phyloP scores from a whole-genome alignment of 2,888 invertebrate species.

The Yponomeuta cagnagella region DNA sequence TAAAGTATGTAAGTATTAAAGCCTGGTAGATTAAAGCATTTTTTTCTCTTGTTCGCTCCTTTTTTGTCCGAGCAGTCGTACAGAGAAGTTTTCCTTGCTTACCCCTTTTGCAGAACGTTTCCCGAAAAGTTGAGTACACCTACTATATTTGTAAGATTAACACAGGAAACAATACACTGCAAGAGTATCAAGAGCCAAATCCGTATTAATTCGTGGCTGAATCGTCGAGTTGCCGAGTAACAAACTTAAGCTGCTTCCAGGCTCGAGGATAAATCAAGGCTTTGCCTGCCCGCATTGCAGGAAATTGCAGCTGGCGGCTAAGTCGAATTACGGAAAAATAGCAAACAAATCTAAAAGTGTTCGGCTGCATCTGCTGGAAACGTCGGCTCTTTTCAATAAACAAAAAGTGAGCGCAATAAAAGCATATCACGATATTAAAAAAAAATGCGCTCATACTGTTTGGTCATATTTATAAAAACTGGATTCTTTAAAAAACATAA shows the following conservation, averaged over 20 bases:
- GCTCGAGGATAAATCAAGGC: slow-evolving; percentile 17
- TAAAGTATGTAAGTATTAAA: no score
- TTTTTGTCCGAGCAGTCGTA: no score
- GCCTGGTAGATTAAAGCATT: no score
- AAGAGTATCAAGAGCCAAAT: slow-evolving; percentile 23
- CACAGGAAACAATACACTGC: not conserved
- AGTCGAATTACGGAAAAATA: not conserved
- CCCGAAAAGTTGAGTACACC: no score
- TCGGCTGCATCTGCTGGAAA: not conserved
- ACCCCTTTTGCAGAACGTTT: no score
- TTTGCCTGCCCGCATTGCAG: slow-evolving; percentile 13
- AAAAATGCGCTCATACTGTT: no score
- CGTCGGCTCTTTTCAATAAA: not conserved
- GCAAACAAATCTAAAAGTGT: not conserved
- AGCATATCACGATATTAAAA: not conserved
- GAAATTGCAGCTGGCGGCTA: slow-evolving; percentile 6
- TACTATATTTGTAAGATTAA: not conserved
- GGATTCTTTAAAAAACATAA: no score
- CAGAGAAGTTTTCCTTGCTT: no score
- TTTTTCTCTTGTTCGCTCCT: no score
- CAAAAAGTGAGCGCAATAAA: not conserved
- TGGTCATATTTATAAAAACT: no score
- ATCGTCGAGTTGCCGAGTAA: slow-evolving; percentile 15
- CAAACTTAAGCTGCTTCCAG: slow-evolving; percentile 22
- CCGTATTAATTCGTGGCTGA: slow-evolving; percentile 26